Evolutionary conservation across 2,113 vertebrate species (phyloP).

Genomic region (Leuciscus idus): DNA sequence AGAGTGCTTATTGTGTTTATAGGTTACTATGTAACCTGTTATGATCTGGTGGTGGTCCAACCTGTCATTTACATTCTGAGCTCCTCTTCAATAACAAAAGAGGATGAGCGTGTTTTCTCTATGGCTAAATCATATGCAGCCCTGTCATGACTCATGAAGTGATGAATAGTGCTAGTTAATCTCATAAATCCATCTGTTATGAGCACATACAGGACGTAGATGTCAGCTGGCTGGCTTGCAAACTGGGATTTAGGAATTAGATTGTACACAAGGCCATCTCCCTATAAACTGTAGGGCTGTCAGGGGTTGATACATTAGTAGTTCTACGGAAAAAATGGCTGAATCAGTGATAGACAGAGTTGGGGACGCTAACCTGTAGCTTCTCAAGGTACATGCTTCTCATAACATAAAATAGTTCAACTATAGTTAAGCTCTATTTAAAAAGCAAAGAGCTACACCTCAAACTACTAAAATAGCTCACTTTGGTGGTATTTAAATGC

Average conservation of each 20-base stretch:
- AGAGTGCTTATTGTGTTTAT: background rate
- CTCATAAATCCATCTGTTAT: slow-evolving; percentile 29
- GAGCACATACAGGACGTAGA: slow-evolving; percentile 4
- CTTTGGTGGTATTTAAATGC: background rate
- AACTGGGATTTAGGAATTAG: slow-evolving; percentile 11
- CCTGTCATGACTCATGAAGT: background rate
- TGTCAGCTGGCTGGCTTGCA: slow-evolving; percentile 23
- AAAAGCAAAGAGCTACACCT: too few relatives aligned
- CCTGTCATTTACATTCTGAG: background rate
- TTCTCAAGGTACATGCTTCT: background rate
- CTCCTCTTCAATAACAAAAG: slow-evolving; percentile 43
- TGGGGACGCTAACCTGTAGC: background rate
- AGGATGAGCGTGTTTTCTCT: slow-evolving; percentile 40
- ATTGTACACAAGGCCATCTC: slow-evolving; percentile 1
- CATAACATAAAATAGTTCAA: background rate
- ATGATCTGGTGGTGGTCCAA: background rate
- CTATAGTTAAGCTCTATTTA: background rate
- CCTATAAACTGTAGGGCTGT: background rate
- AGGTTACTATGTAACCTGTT: slow-evolving; percentile 57
- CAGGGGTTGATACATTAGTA: background rate
- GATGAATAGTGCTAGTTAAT: background rate
- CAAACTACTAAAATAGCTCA: too few relatives aligned
- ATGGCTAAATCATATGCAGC: slow-evolving; percentile 7
- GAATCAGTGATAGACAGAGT: too few relatives aligned
- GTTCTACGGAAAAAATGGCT: background rate